A percentile compares a stretch with the other conserved stretches of the same genome.
Evolutionary conservation across 2,888 invertebrate species (phyloP).

Genomic region (Diadromus collaris): DNA sequence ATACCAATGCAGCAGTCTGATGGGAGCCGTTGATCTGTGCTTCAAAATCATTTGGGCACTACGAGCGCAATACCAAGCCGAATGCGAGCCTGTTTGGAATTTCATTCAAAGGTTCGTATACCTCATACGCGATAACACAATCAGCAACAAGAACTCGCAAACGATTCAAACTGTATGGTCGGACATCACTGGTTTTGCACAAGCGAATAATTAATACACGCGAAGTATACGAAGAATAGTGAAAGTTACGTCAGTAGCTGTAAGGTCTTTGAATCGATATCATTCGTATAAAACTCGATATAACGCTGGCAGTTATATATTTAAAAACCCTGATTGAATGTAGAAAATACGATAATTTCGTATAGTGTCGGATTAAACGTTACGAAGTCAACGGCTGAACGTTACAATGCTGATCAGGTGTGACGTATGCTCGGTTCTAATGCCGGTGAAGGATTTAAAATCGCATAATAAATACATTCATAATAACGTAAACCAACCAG

Average conservation of each 20-base stretch:
- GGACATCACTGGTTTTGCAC: slow-evolving; percentile 19
- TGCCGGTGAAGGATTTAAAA: neutral
- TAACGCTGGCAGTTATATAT: neutral
- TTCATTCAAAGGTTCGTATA: slow-evolving; percentile 45
- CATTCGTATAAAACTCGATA: neutral
- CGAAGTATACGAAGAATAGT: neutral
- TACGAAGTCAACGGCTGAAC: neutral
- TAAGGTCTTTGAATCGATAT: neutral
- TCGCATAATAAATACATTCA: slow-evolving; percentile 3
- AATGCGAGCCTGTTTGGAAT: slow-evolving; percentile 43
- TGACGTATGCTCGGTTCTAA: neutral
- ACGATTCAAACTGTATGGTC: slow-evolving; percentile 21
- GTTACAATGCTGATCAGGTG: neutral
- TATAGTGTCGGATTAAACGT: neutral
- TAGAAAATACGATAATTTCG: neutral
- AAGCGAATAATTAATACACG: neutral
- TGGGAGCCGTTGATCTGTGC: slow-evolving; percentile 44
- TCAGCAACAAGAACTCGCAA: slow-evolving; percentile 19
- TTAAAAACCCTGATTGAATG: neutral
- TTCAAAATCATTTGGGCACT: slow-evolving; percentile 41
- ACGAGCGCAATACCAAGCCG: slow-evolving; percentile 31
- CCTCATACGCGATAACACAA: slow-evolving; percentile 13
- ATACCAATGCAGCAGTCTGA: slow-evolving; percentile 37
- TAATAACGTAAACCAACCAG: neutral
- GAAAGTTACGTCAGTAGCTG: neutral